A percentile compares a stretch with the other conserved stretches of the same genome.
Evolutionary conservation across 1,140 invertebrate genomes (phyloP).

Genomic region (Drosophila pachea): DNA sequence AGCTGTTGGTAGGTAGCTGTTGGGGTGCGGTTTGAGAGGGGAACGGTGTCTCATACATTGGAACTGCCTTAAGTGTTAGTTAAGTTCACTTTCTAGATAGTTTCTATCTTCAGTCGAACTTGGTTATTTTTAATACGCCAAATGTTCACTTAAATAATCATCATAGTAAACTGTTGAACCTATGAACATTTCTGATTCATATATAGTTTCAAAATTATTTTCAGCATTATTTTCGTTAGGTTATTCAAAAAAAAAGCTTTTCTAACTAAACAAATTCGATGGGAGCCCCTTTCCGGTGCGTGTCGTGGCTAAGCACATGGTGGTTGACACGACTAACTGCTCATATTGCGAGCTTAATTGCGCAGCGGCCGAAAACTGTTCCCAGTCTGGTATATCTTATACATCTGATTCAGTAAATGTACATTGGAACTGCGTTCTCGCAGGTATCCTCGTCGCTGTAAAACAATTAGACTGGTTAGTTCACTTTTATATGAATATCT

Average conservation of each 20-base stretch:
- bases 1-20: too few species aligned
- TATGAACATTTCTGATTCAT: too few species aligned
- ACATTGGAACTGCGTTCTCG: slow-evolving; percentile 64
- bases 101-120: too few species aligned
- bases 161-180: too few species aligned
- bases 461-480: not conserved
- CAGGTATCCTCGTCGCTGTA: slow-evolving; percentile 64
- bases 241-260: slow-evolving; percentile 2
- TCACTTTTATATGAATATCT: not conserved
- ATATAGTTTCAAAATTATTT: too few species aligned
- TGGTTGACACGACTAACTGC: slow-evolving; percentile 11
- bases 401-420: slow-evolving; percentile 40
- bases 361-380: not conserved
- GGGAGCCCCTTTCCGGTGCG: slow-evolving; percentile 26
- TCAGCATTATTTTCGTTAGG: slow-evolving; percentile 9
- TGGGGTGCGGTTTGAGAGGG: too few species aligned
- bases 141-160: too few species aligned
- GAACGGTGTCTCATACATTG: too few species aligned
- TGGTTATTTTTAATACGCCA: too few species aligned
- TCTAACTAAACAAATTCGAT: not conserved
- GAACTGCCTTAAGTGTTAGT: too few species aligned
- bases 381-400: too few species aligned
- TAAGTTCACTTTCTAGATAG: too few species aligned
- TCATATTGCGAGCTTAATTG: slow-evolving; percentile 17
- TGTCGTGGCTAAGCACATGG: slow-evolving; percentile 18